Evolutionary conservation across 2,888 invertebrate genomes (phyloP), one percentile per base, ranked within the genome.

Genomic region (Sericinus montela): DNA sequence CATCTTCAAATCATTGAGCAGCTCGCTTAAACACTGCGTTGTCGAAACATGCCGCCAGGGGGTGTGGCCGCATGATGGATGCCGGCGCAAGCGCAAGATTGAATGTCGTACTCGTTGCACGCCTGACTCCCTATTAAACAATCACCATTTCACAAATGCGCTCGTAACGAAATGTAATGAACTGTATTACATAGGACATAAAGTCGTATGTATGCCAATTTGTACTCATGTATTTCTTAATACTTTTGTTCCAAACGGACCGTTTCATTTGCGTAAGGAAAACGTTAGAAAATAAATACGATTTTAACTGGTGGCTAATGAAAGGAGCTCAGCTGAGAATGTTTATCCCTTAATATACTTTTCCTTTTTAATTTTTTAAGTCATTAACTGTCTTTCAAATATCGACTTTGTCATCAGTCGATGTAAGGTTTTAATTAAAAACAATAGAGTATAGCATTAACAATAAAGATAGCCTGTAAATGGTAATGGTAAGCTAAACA

Each of bases 21-120:
- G 57, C 56, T 55, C 57, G 62, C 66, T 66, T 65, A 67, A 69
- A 32, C 7, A 62, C 53, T 52, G 57, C 62, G 64, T 66, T 65
- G 69, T 67, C 65, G 60, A 62, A 68, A 61, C 61, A 50, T 54
- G 62, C 66, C 63, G 65, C 62, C 52, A 56, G 64, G 60, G 74
- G 85, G 85, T 84, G 85, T 75, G 85, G 83, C 54, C 41, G 69
- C 46, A 58, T 82, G 86, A 85, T 86, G 80, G 83, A 85, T 86
- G 80, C 63, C 63, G 53, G 63, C 69, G 68, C 67, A 60, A 54
- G 65, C 65, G 49, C 58, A 59, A 62, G 72, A 73, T 72, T 70
- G 68, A 72, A 69, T 72, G 71, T 72, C 67, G 63, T 69, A 54
- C 57, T 55, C 58, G 59, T 45, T 44, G 38, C 57, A 56, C 51